Base-by-base conservation (phyloP, 2,797 vertebrate genomes). In the Triplophysa bombifrons region DNA sequence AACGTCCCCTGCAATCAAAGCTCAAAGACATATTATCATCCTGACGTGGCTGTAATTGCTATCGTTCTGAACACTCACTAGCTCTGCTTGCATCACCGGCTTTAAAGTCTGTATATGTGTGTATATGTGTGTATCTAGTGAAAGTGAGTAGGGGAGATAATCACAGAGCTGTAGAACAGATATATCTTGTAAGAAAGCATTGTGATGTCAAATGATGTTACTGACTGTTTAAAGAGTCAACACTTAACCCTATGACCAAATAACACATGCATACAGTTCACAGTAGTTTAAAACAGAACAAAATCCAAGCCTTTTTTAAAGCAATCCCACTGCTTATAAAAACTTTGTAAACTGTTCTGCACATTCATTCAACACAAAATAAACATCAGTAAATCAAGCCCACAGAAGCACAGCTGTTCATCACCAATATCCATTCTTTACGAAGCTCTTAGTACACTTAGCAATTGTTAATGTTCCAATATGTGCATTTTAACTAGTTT, bases 281-380 rank as follows among this genome's bases (percentile, higher is more conserved):
- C 20, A 55, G 19, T n/a, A 53, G 17, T 5, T n/a, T 19, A 6
- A 53, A 17, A n/a, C 17, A 53, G 6, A 56, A 60, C 22, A 84
- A 89, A 84, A 89, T 88, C 81, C 88, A 89, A 91, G 86, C 83
- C 55, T 67, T 55, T 34, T 80, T 77, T 81, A 73, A 81, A 75
- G 76, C 82, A 87, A 84, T 88, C 86, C 84, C 86, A 64, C 60
- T 64, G 27, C 25, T 60, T 48, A 68, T 60, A 60, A 50, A 77
- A 50, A 55, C 53, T 55, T 34, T 50, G 2, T 48, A 27, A 30
- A 41, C 61, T 38, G 41, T 76, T 27, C 14, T 58, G 60, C 70
- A 76, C 5, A 60, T 30, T 74, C 61, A 48, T 56, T 11, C 12
- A 50, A 51, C 9, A 38, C n/a, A n/a, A 44, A 10, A 41, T 19